Percentiles rank a stretch among this genome's conserved stretches.
These are phyloP conservation scores for Pongo pygmaeus DNA, from an alignment of 2,113 vertebrate genomes.

Conservation along the genomic window DNA sequence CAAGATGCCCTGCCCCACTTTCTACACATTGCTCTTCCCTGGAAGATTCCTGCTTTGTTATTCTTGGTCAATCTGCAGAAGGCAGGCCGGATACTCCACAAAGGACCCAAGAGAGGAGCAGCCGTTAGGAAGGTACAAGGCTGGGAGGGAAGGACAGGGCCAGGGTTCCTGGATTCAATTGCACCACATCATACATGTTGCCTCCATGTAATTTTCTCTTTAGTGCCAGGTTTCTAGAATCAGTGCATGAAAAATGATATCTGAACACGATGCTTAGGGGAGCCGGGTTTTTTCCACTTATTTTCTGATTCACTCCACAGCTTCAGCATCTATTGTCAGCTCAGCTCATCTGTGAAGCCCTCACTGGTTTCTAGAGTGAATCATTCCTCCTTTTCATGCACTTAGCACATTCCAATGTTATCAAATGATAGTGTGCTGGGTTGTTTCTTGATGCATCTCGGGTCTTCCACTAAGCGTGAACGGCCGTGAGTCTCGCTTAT, in stretches of 20 bases:
- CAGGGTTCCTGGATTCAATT: fast-evolving
- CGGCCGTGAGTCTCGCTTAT: fast-evolving
- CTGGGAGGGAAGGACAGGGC: background rate
- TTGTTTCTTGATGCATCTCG: background rate
- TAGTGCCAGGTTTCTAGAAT: background rate
- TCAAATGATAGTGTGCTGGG: fast-evolving
- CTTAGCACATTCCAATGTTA: background rate
- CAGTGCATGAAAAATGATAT: background rate
- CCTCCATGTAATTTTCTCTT: fast-evolving
- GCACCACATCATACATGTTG: fast-evolving
- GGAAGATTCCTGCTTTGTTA: background rate
- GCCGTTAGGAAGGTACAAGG: fast-evolving
- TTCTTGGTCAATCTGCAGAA: background rate
- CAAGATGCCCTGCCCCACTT: too few species aligned
- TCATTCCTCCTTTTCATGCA: background rate
- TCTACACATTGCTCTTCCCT: fast-evolving
- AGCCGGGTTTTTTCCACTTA: fast-evolving
- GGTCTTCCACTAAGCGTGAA: fast-evolving
- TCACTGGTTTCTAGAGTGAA: background rate
- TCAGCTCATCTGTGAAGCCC: background rate
- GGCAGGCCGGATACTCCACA: background rate
- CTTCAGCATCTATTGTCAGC: background rate
- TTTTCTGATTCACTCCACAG: background rate
- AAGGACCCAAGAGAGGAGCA: background rate
- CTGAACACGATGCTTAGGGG: fast-evolving